A percentile compares a stretch with the other conserved stretches of the same genome.
phyloP scores from a whole-genome alignment of 2,888 invertebrate genomes.

The Coleophora flavipennella region DNA sequence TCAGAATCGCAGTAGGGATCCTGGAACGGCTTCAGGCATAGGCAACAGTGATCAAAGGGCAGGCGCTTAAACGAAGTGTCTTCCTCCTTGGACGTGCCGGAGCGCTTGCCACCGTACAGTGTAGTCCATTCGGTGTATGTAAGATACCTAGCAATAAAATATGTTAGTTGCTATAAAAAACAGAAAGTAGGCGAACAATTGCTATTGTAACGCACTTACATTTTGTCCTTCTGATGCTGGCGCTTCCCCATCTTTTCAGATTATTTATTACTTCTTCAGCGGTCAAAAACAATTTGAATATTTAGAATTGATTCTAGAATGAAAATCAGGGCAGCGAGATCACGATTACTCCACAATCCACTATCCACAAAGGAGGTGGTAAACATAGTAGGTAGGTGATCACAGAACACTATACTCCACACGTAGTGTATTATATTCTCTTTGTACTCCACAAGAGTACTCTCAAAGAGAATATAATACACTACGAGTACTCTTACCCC shows the following conservation, averaged over 20 bases:
- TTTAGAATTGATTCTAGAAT: too few relatives aligned
- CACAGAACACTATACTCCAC: too few relatives aligned
- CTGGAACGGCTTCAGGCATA: conserved; percentile 93
- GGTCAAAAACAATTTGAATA: too few relatives aligned
- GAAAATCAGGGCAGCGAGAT: too few relatives aligned
- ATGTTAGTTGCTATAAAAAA: too few relatives aligned
- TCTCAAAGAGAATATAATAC: too few relatives aligned
- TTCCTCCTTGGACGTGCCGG: conserved; percentile 78
- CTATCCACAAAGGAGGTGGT: too few relatives aligned
- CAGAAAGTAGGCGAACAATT: neutral
- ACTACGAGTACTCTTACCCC: too few relatives aligned
- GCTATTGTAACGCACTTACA: conserved; percentile 70
- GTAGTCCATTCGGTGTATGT: conserved; percentile 93
- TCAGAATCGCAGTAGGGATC: conserved; percentile 91
- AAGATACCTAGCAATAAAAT: conserved; percentile 75
- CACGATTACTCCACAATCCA: too few relatives aligned
- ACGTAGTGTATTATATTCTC: too few relatives aligned
- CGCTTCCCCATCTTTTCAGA: conserved; percentile 86
- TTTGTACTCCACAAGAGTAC: too few relatives aligned
- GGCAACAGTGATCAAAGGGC: conserved; percentile 93
- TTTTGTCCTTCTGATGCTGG: conserved; percentile 95
- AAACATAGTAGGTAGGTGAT: too few relatives aligned
- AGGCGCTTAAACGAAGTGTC: conserved; percentile 90
- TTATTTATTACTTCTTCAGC: neutral
- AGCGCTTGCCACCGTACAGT: conserved; percentile 89